Percentiles rank a stretch among this genome's conserved stretches.
Evolutionary conservation across 2,797 vertebrate genomes (phyloP).

Genomic region (Squalus acanthias): DNA sequence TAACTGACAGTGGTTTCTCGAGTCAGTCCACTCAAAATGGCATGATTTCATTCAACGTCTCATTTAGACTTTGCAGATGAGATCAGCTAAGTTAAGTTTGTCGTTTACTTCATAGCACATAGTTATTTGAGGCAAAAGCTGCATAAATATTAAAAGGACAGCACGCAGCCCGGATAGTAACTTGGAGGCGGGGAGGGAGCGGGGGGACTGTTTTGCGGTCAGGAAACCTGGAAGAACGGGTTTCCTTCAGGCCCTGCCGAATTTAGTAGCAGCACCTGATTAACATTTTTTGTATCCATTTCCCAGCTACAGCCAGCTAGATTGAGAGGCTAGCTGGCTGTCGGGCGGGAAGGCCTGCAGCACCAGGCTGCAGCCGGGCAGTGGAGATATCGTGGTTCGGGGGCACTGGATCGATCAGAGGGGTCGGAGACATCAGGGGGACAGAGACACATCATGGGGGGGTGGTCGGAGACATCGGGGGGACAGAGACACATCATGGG

Average conservation of each 20-base stretch:
- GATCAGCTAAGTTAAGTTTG: not conserved
- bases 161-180: not conserved
- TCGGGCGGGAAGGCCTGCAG: too few relatives aligned
- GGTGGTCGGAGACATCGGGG: not conserved
- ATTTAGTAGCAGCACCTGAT: not conserved
- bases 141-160: not conserved
- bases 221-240: not conserved
- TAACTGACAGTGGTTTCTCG: not conserved
- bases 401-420: too few relatives aligned
- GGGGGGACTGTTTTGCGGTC: not conserved
- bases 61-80: not conserved
- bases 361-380: too few relatives aligned
- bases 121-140: not conserved
- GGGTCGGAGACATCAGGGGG: not conserved
- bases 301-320: not conserved
- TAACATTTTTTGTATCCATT: not conserved
- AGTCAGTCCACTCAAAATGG: not conserved
- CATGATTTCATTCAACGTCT: not conserved
- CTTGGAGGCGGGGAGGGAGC: not conserved
- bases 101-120: not conserved
- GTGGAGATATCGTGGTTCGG: too few relatives aligned
- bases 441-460: too few relatives aligned
- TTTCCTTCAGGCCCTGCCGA: not conserved
- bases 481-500: too few relatives aligned
- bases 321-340: too few relatives aligned